Conservation (phyloP, 2,113 vertebrate species). For the Thalassoma bifasciatum region DNA sequence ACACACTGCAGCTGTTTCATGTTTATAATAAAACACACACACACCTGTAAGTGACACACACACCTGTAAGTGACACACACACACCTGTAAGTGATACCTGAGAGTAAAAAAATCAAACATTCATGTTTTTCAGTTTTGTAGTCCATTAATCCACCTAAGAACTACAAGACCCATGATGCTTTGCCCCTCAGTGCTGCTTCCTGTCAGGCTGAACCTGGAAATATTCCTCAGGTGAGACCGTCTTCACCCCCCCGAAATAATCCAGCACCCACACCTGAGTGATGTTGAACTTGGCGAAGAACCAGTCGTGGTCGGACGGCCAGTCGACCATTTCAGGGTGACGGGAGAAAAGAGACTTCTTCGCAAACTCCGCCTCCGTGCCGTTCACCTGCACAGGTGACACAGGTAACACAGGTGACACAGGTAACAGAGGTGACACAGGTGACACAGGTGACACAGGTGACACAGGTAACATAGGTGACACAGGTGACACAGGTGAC, state of each 20-base stretch:
- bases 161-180: constrained; percentile 14
- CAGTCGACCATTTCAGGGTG: constrained; percentile 94
- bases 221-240: constrained; percentile 90
- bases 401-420: too few relatives aligned
- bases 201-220: constrained; percentile 85
- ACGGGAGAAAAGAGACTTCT: constrained; percentile 87
- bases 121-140: too few relatives aligned
- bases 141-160: background rate
- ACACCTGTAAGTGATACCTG: background rate
- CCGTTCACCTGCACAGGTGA: constrained; percentile 83
- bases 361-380: constrained; percentile 85
- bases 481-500: too few relatives aligned
- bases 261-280: constrained; percentile 94
- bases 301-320: constrained; percentile 94
- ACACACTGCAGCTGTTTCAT: background rate
- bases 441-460: too few relatives aligned
- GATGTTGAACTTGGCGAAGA: constrained; percentile 95
- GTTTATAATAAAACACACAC: too few relatives aligned
- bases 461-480: too few relatives aligned
- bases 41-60: too few relatives aligned
- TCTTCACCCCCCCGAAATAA: constrained; percentile 95
- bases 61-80: too few relatives aligned
- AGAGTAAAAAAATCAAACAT: background rate
- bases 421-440: too few relatives aligned
- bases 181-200: constrained; percentile 41